Base-by-base conservation (phyloP, 2,888 invertebrate species). In the Sinotaia quadrata region DNA sequence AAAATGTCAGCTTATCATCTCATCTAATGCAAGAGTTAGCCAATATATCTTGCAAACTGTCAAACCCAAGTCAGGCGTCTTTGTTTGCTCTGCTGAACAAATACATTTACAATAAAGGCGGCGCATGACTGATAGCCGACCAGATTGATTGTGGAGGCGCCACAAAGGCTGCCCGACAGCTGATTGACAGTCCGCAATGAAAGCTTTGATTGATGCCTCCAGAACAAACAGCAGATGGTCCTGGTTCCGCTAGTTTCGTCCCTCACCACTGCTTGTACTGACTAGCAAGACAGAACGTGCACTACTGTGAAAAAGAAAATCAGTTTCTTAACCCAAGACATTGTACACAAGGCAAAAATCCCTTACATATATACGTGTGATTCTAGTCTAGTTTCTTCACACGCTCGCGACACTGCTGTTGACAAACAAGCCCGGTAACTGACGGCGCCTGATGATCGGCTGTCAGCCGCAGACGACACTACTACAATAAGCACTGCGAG, bases 161-260 rank as follows among this genome's bases (percentile, higher is more conserved):
- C 80, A 84, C 81, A 84, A 84, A 84, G 83, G 76, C 74, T 67
- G 71, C 54, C 74, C 81, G 85, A 85, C 84, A 82, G 73, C 72
- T 86, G 86, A 86, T 85, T 85, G 86, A 85, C 86, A 85, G 74
- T 75, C 75, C 73, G 80, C 81, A 82, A 81, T 82, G 82, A 83
- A 81, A 78, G 76, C 72, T 77, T 78, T 85, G 85, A 85, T 85
- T 84, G 85, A 85, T 85, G 84, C 77, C 75, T 74, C 75, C 67
- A 77, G 79, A 77, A 79, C 77, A 79, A 81, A 82, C 78, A 82
- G 82, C 84, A 84, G 83, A 83, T 84, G 84, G 69, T 58, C 29
- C 57, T 63, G 54, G 63, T 63, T 63, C 51, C 54, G 37, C 58
- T 58, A 27, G n/a, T 33, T 31, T 36, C 52, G 33, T 24, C 51